Conservation (phyloP, 2,888 invertebrate genomes). For the Lamproptera curius region DNA sequence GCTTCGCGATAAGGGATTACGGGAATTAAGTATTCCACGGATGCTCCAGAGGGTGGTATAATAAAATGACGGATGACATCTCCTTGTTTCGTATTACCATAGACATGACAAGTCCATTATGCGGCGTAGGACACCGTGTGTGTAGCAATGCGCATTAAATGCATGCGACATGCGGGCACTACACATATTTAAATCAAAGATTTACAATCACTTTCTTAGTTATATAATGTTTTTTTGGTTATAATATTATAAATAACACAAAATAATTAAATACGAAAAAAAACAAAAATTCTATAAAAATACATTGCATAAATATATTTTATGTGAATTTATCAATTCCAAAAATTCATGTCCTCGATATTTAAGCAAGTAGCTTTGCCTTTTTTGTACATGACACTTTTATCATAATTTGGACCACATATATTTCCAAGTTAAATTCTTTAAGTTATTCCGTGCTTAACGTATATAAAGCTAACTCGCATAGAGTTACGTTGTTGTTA, state of each 20-base stretch:
- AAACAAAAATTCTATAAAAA: not conserved
- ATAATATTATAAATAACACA: not conserved
- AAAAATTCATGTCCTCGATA: no score
- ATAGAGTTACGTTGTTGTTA: no score
- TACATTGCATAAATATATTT: no score
- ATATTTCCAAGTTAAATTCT: no score
- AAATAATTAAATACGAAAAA: not conserved
- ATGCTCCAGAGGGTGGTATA: slow-evolving; percentile 40
- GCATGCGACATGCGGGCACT: not conserved
- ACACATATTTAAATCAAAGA: no score
- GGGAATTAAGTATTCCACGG: slow-evolving; percentile 44
- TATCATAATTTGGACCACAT: no score
- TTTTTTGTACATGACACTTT: no score
- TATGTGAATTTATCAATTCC: no score
- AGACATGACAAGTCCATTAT: slow-evolving; percentile 76
- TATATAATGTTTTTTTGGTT: not conserved
- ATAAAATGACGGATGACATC: slow-evolving; percentile 68
- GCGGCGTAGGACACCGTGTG: slow-evolving; percentile 48
- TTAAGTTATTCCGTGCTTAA: no score
- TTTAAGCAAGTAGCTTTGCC: no score
- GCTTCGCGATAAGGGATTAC: slow-evolving; percentile 45
- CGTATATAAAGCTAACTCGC: no score
- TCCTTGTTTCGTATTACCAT: slow-evolving; percentile 64
- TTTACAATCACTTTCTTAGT: no score
- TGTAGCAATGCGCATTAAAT: slow-evolving; percentile 24